Percentiles rank a stretch among this genome's conserved stretches.
These are phyloP conservation scores for Diorhabda carinulata DNA, from an alignment of 1,140 invertebrate genomes.

Conservation along the genomic window DNA sequence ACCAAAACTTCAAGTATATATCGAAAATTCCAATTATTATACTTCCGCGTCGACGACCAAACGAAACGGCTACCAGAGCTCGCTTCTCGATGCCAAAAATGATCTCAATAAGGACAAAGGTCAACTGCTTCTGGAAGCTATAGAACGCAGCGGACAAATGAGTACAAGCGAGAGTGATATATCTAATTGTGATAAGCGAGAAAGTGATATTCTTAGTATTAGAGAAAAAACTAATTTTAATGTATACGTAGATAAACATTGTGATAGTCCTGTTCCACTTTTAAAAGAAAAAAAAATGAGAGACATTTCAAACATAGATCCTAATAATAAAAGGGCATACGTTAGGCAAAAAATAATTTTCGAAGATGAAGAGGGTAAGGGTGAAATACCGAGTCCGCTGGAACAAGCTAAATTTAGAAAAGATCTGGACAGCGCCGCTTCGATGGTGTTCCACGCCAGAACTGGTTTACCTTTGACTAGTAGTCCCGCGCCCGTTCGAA, in stretches of 20 bases:
- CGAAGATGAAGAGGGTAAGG: conserved; percentile 25
- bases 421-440: conserved; percentile 72
- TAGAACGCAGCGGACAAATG: conserved; percentile 45
- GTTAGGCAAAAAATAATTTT: conserved; percentile 36
- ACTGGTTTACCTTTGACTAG: conserved; percentile 82
- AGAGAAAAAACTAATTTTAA: conserved; percentile 40
- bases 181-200: conserved; percentile 43
- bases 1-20: conserved; percentile 15
- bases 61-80: neutral
- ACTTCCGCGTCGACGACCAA: neutral
- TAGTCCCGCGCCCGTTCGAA: conserved; percentile 77
- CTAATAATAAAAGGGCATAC: conserved; percentile 16
- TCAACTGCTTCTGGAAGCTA: conserved; percentile 54
- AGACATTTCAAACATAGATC: conserved; percentile 34
- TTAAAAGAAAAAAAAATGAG: conserved; percentile 24
- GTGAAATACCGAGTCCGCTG: conserved; percentile 59
- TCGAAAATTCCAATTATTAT: conserved; percentile 3
- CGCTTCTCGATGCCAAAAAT: conserved; percentile 25
- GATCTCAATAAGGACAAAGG: conserved; percentile 49
- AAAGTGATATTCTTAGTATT: conserved; percentile 44
- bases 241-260: conserved; percentile 39
- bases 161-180: conserved; percentile 39
- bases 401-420: conserved; percentile 73
- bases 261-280: conserved; percentile 39
- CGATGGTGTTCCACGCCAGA: conserved; percentile 79